A percentile compares a stretch with the other conserved stretches of the same genome.
These are phyloP conservation scores for Luperina nickerlii DNA, from an alignment of 2,888 invertebrate genomes.

Conservation along the genomic window DNA sequence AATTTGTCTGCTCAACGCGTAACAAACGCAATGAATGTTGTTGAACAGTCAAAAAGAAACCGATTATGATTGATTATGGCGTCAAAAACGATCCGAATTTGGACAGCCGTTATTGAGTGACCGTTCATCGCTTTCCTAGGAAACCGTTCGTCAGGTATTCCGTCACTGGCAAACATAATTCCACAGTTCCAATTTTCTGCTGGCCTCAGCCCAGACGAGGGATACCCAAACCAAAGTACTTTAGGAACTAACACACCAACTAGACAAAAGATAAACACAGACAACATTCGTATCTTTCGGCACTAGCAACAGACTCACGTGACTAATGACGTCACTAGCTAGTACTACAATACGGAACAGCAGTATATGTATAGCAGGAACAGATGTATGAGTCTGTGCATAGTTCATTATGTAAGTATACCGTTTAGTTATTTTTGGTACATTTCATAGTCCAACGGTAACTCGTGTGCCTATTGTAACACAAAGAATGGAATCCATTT, in stretches of 20 bases:
- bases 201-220: slow-evolving; percentile 19
- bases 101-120: neutral
- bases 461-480: neutral
- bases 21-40: no score
- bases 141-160: neutral
- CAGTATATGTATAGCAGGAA: no score
- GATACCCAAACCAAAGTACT: slow-evolving; percentile 17
- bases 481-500: neutral
- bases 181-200: neutral
- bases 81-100: no score
- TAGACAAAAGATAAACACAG: slow-evolving; percentile 39
- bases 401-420: slow-evolving; percentile 5
- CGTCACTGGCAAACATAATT: neutral
- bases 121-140: no score
- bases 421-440: slow-evolving; percentile 42
- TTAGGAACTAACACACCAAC: slow-evolving; percentile 10
- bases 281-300: slow-evolving; percentile 34
- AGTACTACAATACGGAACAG: neutral
- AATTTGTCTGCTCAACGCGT: no score
- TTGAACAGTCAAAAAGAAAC: no score
- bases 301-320: slow-evolving; percentile 48
- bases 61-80: no score
- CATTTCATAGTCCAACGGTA: slow-evolving; percentile 1
- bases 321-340: slow-evolving; percentile 25
- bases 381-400: neutral